Evolutionary conservation across 2,113 vertebrate species (phyloP).

Genomic region (Chionodraco myersi): DNA sequence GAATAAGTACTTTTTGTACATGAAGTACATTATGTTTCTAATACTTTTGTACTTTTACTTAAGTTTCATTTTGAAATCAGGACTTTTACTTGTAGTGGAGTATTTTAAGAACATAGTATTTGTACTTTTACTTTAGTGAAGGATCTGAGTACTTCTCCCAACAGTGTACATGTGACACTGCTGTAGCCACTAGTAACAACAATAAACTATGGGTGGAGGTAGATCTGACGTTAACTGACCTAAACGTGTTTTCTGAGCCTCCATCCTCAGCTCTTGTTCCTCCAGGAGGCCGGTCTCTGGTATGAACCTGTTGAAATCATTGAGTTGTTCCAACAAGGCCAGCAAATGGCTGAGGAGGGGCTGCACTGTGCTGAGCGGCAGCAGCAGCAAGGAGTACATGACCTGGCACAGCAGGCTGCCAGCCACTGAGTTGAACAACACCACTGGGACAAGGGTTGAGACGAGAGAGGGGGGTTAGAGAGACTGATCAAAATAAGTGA

Average conservation of each 20-base stretch:
- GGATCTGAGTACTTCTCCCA: too few species aligned
- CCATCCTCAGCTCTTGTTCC: slow-evolving; percentile 75
- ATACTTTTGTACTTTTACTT: too few species aligned
- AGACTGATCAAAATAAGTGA: slow-evolving; percentile 12
- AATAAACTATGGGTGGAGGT: not conserved
- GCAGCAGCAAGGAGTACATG: slow-evolving; percentile 85
- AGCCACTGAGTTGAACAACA: slow-evolving; percentile 84
- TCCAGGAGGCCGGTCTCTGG: slow-evolving; percentile 81
- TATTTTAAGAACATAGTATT: too few species aligned
- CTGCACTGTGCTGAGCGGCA: slow-evolving; percentile 81
- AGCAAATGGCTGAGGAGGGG: slow-evolving; percentile 84
- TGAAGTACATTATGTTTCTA: too few species aligned
- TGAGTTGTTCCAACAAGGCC: slow-evolving; percentile 82
- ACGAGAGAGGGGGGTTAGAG: slow-evolving; percentile 14
- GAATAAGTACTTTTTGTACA: too few species aligned
- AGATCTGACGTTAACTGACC: slow-evolving; percentile 49
- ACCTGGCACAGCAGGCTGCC: slow-evolving; percentile 86
- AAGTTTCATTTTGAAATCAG: too few species aligned
- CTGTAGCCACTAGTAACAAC: not conserved
- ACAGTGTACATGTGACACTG: not conserved
- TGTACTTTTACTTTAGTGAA: too few species aligned
- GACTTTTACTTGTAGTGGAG: too few species aligned
- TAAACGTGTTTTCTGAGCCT: slow-evolving; percentile 63
- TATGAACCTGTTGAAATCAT: slow-evolving; percentile 82
- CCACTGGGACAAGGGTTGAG: slow-evolving; percentile 67